Percentiles rank a stretch among this genome's conserved stretches.
phyloP scores from a whole-genome alignment of 2,888 invertebrate genomes.

The Agrochola circellaris region DNA sequence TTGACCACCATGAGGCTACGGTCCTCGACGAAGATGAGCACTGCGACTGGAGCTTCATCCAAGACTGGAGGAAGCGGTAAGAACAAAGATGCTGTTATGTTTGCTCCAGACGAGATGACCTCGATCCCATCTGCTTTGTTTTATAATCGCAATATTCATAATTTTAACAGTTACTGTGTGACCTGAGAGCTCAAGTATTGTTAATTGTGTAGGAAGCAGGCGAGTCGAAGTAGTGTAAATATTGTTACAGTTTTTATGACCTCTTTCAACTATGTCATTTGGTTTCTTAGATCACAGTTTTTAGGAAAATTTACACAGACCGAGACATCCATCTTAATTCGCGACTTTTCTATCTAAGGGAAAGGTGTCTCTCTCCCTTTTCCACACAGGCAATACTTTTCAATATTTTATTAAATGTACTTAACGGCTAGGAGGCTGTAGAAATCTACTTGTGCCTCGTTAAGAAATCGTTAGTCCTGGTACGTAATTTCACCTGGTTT shows the following conservation, averaged over 20 bases:
- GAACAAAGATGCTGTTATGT: slow-evolving; percentile 70
- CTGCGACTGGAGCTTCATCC: slow-evolving; percentile 94
- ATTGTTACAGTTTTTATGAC: slow-evolving; percentile 45
- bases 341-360: neutral
- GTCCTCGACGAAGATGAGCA: slow-evolving; percentile 88
- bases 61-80: slow-evolving; percentile 93
- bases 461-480: slow-evolving; percentile 45
- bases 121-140: slow-evolving; percentile 76
- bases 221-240: slow-evolving; percentile 61
- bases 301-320: neutral
- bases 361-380: no score
- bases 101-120: slow-evolving; percentile 73
- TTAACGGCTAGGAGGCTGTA: slow-evolving; percentile 6
- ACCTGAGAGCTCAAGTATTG: slow-evolving; percentile 75
- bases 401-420: slow-evolving; percentile 4
- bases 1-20: slow-evolving; percentile 86
- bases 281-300: slow-evolving; percentile 24
- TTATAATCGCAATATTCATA: slow-evolving; percentile 76
- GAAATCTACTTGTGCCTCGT: slow-evolving; percentile 29
- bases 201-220: slow-evolving; percentile 80
- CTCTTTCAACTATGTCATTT: slow-evolving; percentile 51
- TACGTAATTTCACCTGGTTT: slow-evolving; percentile 46
- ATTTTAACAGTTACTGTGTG: slow-evolving; percentile 76
- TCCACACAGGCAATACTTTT: no score
- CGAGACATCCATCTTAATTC: neutral